Evolutionary conservation across 2,888 invertebrate species (phyloP).

Genomic region (Brachyptera risi): DNA sequence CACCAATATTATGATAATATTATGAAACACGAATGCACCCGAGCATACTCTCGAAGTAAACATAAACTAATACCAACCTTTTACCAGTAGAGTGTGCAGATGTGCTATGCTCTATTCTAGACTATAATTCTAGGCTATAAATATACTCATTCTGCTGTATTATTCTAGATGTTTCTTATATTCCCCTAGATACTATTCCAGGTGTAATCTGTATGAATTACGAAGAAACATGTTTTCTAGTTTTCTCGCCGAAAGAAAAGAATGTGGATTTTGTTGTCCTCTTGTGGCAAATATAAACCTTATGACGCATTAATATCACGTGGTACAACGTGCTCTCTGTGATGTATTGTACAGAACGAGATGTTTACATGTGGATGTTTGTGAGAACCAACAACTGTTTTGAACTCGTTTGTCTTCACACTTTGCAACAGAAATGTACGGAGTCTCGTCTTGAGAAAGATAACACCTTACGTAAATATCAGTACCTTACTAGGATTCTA

Average conservation of each 20-base stretch:
- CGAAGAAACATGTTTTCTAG: conserved; percentile 12
- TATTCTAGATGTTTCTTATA: conserved; percentile 18
- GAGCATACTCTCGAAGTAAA: background rate
- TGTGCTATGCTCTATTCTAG: background rate
- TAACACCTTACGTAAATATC: too few relatives aligned
- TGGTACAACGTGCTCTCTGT: conserved; percentile 2
- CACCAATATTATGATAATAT: conserved; percentile 7
- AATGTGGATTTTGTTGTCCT: conserved; percentile 12
- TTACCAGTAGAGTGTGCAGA: conserved; percentile 19
- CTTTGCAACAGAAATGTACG: too few relatives aligned
- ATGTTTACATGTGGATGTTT: conserved; percentile 9
- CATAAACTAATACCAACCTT: conserved; percentile 16
- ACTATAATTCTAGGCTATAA: conserved; percentile 1
- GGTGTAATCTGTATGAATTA: conserved; percentile 21
- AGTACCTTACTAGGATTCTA: too few relatives aligned
- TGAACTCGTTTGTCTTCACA: conserved; percentile 5
- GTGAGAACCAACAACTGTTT: conserved; percentile 9
- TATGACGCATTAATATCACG: background rate
- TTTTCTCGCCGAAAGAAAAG: conserved; percentile 7
- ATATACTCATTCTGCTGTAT: conserved; percentile 1
- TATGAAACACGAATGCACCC: conserved; percentile 14
- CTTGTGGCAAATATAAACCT: conserved; percentile 1
- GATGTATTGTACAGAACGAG: conserved; percentile 4
- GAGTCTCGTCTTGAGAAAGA: too few relatives aligned
- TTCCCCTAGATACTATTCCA: conserved; percentile 16